These are phyloP conservation scores for Sycophila sp. DNA, from an alignment of 1,140 invertebrate species.

Conservation along the genomic window DNA sequence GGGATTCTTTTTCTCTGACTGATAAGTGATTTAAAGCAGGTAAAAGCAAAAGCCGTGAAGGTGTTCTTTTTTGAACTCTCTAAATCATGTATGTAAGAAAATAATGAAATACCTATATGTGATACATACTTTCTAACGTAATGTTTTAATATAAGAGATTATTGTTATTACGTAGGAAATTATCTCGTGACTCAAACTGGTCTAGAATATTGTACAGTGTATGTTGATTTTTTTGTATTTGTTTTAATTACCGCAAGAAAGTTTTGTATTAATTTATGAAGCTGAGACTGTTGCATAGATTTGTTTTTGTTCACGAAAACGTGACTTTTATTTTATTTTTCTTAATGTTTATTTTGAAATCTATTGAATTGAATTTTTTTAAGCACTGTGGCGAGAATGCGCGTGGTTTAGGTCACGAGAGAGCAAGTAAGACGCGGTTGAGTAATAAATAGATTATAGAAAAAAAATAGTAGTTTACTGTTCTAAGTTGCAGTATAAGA, in stretches of 20 bases:
- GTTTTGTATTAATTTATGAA: not conserved
- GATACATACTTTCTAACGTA: conserved; percentile 58
- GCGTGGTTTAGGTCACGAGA: conserved; percentile 48
- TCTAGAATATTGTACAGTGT: conserved; percentile 8
- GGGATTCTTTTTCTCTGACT: not conserved
- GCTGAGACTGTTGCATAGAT: not conserved
- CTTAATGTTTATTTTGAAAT: not conserved
- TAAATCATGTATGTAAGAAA: conserved; percentile 51
- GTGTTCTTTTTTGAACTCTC: conserved; percentile 50
- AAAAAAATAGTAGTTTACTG: conserved; percentile 40
- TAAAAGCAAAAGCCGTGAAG: not conserved
- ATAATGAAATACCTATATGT: conserved; percentile 56
- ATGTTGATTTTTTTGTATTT: not conserved
- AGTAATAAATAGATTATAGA: conserved; percentile 42
- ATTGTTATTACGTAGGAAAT: conserved; percentile 51
- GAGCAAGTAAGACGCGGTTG: conserved; percentile 24
- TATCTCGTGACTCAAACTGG: conserved; percentile 47
- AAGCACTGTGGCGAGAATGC: not conserved
- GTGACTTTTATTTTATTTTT: not conserved
- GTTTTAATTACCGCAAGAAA: not conserved
- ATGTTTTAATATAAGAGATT: conserved; percentile 52
- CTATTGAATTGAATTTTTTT: not conserved
- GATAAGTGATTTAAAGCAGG: not conserved
- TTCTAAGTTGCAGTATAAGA: conserved; percentile 24
- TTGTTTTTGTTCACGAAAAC: not conserved